Evolutionary conservation across 1,140 invertebrate species (phyloP), one percentile per base, ranked within the genome.

Genomic region (Solenopsis fugax): DNA sequence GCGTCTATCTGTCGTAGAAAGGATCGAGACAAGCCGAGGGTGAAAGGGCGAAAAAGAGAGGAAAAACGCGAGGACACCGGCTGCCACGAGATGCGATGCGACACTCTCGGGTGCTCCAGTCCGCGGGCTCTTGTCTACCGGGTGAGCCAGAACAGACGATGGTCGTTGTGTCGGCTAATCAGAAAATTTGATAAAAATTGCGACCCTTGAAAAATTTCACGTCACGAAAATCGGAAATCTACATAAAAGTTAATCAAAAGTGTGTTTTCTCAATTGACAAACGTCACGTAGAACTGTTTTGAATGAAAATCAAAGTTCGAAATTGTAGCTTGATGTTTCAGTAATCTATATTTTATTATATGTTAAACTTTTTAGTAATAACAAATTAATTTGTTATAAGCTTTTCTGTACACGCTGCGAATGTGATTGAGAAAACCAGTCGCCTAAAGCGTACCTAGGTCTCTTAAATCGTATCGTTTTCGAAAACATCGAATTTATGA

Each of bases 91-190:
- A 87, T 71, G 86, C 29, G 34, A 71, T 69, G 82, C 73, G 67
- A 84, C 86, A 85, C 81, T 85, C 86, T 56, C 81, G 86, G 77
- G 24, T 73, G 85, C 86, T 85, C 84, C 52, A 71, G 72, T 37
- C 29, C 71, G 58, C 58, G 69, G 69, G 45, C 52, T 73, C 80
- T 48, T 1, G 37, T 82, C 67, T 82, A 82, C 52, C 80, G 80
- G 65, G 80, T 82, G 80, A 72, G 13, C 18, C 18, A 18, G 24
- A 73, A 60, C 16, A 9, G 18, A 48, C 12, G 12, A 48, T 12
- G 2, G 7, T 13, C 4, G 12, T 1, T 0, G 18, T 2, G 12
- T 29, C 6, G 34, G 6, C 3, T 82, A 56, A 48, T 58, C 37
- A 72, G 18, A 3, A 1, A 21, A 82, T 48, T 58, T 82, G 6